Conservation (phyloP, 2,113 vertebrate species). For the Dicentrarchus labrax region DNA sequence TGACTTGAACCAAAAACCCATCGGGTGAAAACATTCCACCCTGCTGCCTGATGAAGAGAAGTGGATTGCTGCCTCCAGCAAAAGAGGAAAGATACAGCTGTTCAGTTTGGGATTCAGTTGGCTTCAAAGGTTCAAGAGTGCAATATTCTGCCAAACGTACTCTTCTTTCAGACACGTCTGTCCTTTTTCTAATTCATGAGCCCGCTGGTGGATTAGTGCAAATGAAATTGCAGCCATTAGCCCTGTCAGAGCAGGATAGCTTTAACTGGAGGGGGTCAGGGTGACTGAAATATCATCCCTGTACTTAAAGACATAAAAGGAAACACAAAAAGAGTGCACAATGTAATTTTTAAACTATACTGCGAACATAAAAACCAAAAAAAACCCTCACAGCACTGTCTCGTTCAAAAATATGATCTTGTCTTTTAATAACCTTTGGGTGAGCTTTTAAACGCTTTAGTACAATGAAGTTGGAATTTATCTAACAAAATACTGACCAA, state of each 20-base stretch:
- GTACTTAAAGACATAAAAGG: background rate
- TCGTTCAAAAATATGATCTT: background rate
- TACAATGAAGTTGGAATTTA: background rate
- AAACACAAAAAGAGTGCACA: background rate
- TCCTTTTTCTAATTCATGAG: constrained; percentile 61
- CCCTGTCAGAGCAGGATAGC: background rate
- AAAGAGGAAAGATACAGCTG: constrained; percentile 53
- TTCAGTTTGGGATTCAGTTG: constrained; percentile 50
- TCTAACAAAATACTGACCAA: background rate
- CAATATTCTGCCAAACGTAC: constrained; percentile 48
- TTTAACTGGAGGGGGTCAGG: constrained; percentile 18
- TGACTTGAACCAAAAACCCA: constrained; percentile 56
- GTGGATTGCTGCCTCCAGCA: constrained; percentile 54
- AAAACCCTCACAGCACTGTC: background rate
- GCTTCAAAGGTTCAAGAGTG: constrained; percentile 61
- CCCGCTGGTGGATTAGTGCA: constrained; percentile 36
- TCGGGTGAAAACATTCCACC: constrained; percentile 63
- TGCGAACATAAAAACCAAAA: too few species aligned
- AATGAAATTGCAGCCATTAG: constrained; percentile 51
- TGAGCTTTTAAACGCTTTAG: background rate
- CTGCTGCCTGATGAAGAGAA: constrained; percentile 64
- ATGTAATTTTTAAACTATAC: too few species aligned
- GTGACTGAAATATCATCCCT: background rate
- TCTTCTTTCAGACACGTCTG: constrained; percentile 35
- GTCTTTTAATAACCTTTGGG: background rate